Percentiles rank a stretch among this genome's conserved stretches.
Evolutionary conservation across 1,140 invertebrate genomes (phyloP).

Genomic region (Diachasma alloeum): DNA sequence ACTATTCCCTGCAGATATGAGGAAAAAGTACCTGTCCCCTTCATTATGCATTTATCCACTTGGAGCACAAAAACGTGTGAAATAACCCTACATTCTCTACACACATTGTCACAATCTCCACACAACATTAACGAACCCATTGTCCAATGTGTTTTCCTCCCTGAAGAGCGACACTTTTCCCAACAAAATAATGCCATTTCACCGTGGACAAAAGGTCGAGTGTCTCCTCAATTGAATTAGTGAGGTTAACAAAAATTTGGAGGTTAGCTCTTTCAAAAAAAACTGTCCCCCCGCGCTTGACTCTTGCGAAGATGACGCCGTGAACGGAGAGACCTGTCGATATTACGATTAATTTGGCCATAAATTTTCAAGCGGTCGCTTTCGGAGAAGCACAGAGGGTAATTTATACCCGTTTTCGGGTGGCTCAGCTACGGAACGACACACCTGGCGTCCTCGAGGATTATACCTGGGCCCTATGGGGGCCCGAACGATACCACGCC

Average conservation of each 20-base stretch:
- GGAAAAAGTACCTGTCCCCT: too few species aligned
- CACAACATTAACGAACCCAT: not conserved
- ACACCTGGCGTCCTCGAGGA: conserved; percentile 53
- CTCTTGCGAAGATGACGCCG: not conserved
- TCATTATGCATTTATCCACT: too few species aligned
- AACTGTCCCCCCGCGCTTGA: not conserved
- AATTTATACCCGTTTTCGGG: conserved; percentile 57
- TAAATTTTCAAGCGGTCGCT: conserved; percentile 57
- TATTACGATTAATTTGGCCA: conserved; percentile 62
- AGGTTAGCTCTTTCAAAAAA: not conserved
- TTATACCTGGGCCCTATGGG: conserved; percentile 39
- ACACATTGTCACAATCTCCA: not conserved
- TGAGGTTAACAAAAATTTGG: not conserved
- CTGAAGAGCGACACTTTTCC: not conserved
- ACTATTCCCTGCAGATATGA: too few species aligned
- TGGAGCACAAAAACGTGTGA: too few species aligned
- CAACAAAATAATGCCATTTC: not conserved
- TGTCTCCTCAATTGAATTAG: not conserved
- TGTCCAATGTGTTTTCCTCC: not conserved
- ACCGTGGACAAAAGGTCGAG: not conserved
- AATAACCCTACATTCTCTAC: too few species aligned
- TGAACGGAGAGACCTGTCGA: conserved; percentile 42
- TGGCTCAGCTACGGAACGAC: conserved; percentile 18
- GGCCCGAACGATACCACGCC: conserved; percentile 18
- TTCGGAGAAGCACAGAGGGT: conserved; percentile 52